A percentile compares a stretch with the other conserved stretches of the same genome.
These are phyloP conservation scores for Nothocercus julius DNA, from an alignment of 2,113 vertebrate species.

Conservation along the genomic window DNA sequence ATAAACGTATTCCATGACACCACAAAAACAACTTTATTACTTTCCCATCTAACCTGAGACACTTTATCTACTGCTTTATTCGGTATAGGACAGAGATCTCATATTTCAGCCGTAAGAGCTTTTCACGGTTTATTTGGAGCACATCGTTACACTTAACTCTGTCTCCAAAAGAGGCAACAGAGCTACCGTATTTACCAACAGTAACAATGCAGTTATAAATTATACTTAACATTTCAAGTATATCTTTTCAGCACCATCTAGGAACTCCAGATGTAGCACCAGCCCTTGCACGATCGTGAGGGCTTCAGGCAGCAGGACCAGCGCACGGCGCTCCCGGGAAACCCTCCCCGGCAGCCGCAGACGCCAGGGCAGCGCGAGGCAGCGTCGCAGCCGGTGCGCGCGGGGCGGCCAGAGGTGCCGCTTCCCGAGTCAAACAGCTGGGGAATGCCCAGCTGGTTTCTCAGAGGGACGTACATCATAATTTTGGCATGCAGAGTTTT, in stretches of 20 bases:
- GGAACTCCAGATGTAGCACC: not conserved
- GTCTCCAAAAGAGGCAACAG: not conserved
- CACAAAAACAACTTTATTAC: not conserved
- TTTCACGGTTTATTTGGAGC: not conserved
- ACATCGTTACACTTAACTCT: not conserved
- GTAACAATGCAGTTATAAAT: not conserved
- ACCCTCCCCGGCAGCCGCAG: not conserved
- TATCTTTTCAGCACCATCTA: not conserved
- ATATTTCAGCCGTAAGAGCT: not conserved
- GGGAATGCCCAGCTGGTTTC: slow-evolving; percentile 2
- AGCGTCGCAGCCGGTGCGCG: not conserved
- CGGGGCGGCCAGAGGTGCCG: slow-evolving; percentile 28
- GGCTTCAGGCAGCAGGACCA: not conserved
- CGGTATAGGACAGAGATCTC: not conserved
- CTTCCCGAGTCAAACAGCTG: slow-evolving; percentile 42
- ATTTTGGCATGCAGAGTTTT: slow-evolving; percentile 12
- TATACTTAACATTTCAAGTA: not conserved
- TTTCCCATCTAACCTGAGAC: not conserved
- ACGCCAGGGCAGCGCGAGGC: not conserved
- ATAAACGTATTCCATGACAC: not conserved
- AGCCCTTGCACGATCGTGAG: not conserved
- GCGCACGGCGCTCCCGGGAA: not conserved
- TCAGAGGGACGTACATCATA: slow-evolving; percentile 18
- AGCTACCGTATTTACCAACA: not conserved
- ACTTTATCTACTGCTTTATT: not conserved